Percentiles rank a stretch among this genome's conserved stretches.
phyloP scores from a whole-genome alignment of 2,797 vertebrate genomes.

The Neomorphus geoffroyi region DNA sequence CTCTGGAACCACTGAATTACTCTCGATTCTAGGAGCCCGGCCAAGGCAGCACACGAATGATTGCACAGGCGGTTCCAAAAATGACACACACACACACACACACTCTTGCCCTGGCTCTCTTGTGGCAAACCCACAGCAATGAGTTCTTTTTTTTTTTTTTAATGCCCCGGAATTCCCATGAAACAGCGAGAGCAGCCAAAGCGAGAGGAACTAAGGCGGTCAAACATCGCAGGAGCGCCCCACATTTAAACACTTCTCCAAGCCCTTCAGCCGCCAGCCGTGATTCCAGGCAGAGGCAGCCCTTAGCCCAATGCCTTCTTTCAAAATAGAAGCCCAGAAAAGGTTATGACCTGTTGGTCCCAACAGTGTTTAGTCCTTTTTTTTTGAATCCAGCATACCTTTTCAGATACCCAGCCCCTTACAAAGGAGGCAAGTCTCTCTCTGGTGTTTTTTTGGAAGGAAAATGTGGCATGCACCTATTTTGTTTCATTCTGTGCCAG shows the following conservation, averaged over 20 bases:
- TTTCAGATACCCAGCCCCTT: constrained; percentile 2
- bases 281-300: not conserved
- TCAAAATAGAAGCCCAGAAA: constrained; percentile 31
- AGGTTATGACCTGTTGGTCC: constrained; percentile 15
- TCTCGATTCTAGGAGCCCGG: not conserved
- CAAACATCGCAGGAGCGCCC: not conserved
- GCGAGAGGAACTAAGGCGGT: not conserved
- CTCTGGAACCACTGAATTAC: constrained; percentile 31
- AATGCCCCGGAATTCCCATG: constrained; percentile 14
- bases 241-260: not conserved
- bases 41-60: not conserved
- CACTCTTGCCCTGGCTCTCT: not conserved
- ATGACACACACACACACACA: not conserved
- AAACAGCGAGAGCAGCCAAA: not conserved
- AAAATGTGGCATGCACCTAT: constrained; percentile 71
- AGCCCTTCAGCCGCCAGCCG: not conserved
- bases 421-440: constrained; percentile 61
- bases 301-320: not conserved
- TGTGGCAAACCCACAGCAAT: not conserved
- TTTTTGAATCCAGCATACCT: not conserved
- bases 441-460: constrained; percentile 50
- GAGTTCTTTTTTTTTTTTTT: not conserved
- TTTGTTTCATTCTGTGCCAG: constrained; percentile 65
- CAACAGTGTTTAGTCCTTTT: not conserved
- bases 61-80: constrained; percentile 16